A percentile compares a stretch with the other conserved stretches of the same genome.
Evolutionary conservation across 1,140 invertebrate genomes (phyloP).

Genomic region (Anastrepha obliqua): DNA sequence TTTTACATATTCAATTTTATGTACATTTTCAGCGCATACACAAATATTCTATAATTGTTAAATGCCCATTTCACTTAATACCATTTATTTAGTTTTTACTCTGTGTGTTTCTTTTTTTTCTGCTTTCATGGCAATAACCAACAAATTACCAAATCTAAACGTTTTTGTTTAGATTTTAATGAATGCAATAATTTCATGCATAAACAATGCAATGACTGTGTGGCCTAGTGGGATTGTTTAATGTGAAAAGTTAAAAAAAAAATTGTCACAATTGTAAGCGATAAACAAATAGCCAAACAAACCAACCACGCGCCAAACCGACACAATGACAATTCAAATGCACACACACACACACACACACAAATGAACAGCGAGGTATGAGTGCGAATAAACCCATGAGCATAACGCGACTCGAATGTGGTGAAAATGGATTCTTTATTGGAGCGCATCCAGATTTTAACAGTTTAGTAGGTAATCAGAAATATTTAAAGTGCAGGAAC

Average conservation of each 20-base stretch:
- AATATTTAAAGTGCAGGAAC: no score
- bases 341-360: background rate
- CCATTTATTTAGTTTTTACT: constrained; percentile 34
- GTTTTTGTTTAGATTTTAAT: constrained; percentile 49
- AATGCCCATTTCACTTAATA: constrained; percentile 51
- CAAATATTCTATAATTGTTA: constrained; percentile 50
- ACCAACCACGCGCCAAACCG: constrained; percentile 22
- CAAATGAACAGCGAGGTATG: background rate
- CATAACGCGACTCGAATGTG: background rate
- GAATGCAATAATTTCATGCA: constrained; percentile 52
- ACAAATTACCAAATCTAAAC: constrained; percentile 53
- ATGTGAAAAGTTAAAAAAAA: constrained; percentile 9
- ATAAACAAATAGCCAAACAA: constrained; percentile 52
- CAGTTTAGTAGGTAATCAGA: no score
- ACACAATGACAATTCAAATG: background rate
- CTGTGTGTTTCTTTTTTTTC: background rate
- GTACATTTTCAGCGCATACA: constrained; percentile 8
- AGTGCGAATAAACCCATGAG: background rate
- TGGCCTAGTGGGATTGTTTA: background rate
- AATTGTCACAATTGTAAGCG: constrained; percentile 44
- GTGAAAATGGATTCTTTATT: no score
- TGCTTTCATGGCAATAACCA: constrained; percentile 13
- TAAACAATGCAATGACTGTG: constrained; percentile 39
- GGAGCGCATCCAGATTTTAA: no score
- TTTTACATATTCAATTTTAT: constrained; percentile 32